phyloP scores from a whole-genome alignment of 1,140 invertebrate species.

The Lanistes nyassanus region DNA sequence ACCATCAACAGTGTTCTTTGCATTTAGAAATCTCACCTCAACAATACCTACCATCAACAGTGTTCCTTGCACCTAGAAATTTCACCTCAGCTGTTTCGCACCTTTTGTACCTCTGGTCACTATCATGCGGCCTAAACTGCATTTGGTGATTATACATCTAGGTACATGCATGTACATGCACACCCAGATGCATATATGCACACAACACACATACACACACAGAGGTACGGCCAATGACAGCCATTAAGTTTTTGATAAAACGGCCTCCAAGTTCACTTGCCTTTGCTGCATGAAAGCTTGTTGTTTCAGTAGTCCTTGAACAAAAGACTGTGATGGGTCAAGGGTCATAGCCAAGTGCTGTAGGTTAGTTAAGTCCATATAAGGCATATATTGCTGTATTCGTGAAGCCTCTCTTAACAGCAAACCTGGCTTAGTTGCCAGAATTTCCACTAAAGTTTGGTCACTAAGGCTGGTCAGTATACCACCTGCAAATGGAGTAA shows the following conservation, averaged over 20 bases:
- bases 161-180: not conserved
- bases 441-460: conserved; percentile 47
- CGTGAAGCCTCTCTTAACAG: conserved; percentile 48
- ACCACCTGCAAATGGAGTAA: conserved; percentile 41
- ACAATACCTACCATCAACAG: too few species aligned
- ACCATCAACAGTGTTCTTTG: too few species aligned
- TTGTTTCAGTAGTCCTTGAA: conserved; percentile 42
- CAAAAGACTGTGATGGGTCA: conserved; percentile 57
- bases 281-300: conserved; percentile 36
- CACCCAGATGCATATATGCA: not conserved
- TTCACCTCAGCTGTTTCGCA: too few species aligned
- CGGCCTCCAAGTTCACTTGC: conserved; percentile 1
- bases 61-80: too few species aligned
- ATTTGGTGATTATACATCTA: too few species aligned
- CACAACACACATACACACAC: not conserved
- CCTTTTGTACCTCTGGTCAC: too few species aligned
- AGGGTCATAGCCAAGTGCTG: conserved; percentile 55
- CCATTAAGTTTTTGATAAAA: not conserved
- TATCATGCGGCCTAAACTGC: too few species aligned
- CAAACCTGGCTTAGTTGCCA: conserved; percentile 55
- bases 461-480: conserved; percentile 46
- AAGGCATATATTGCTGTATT: conserved; percentile 42
- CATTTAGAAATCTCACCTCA: too few species aligned
- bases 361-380: conserved; percentile 43
- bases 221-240: not conserved